Percentiles rank a stretch among this genome's conserved stretches.
phyloP scores from a whole-genome alignment of 1,140 invertebrate genomes.

The Drosophila quadrilineata region DNA sequence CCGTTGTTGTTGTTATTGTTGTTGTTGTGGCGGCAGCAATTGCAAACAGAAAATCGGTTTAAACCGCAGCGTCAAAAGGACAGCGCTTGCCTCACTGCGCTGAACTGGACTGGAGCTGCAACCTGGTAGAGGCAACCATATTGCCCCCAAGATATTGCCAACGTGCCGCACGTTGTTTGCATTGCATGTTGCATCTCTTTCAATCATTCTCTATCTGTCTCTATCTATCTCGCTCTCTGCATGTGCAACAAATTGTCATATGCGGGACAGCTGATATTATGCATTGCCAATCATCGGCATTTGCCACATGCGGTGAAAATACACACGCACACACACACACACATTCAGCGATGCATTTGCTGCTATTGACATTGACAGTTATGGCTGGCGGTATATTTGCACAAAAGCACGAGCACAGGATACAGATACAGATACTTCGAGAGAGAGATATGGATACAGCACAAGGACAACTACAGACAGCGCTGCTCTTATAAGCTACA shows the following conservation, averaged over 20 bases:
- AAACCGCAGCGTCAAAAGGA: conserved; percentile 71
- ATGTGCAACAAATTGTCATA: conserved; percentile 6
- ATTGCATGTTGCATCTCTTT: conserved; percentile 7
- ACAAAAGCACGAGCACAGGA: conserved; percentile 27
- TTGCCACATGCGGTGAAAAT: conserved; percentile 19
- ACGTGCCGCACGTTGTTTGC: neutral
- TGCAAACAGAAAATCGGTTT: conserved; percentile 69
- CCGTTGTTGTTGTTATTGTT: conserved; percentile 3
- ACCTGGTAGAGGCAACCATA: too few relatives aligned
- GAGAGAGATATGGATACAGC: too few relatives aligned
- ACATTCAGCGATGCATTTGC: neutral
- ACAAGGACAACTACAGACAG: neutral
- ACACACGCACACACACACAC: conserved; percentile 15
- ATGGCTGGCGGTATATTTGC: conserved; percentile 65
- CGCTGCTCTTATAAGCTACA: neutral
- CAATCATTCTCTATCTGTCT: too few relatives aligned
- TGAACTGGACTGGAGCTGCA: conserved; percentile 1
- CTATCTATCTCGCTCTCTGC: too few relatives aligned
- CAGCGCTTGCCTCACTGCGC: conserved; percentile 43
- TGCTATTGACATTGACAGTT: conserved; percentile 71
- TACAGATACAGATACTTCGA: neutral
- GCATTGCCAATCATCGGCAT: conserved; percentile 49
- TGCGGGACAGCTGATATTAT: conserved; percentile 44
- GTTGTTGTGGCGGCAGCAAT: conserved; percentile 31
- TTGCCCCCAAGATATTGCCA: neutral